Conservation (phyloP, 2,888 invertebrate species). For the Apamea epomidion region DNA sequence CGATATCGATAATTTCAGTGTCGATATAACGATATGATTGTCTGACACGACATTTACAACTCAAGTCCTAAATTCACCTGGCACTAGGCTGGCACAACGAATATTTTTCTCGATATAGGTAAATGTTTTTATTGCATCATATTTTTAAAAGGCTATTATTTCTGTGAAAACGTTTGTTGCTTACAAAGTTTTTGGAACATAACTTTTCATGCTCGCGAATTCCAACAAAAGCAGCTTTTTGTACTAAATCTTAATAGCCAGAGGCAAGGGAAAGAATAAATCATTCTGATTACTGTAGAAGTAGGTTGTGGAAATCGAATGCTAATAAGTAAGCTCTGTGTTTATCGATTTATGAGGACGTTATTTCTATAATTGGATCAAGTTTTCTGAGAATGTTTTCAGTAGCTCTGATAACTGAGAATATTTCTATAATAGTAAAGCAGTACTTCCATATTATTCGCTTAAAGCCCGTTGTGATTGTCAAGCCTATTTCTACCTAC, state of each 20-base stretch:
- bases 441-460: background rate
- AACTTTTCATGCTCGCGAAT: conserved; percentile 61
- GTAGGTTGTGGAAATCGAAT: conserved; percentile 38
- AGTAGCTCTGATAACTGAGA: background rate
- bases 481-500: background rate
- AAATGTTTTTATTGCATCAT: conserved; percentile 67
- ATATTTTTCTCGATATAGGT: conserved; percentile 64
- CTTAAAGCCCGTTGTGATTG: background rate
- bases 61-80: conserved; percentile 75
- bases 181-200: conserved; percentile 58
- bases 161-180: conserved; percentile 62
- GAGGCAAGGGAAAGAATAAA: conserved; percentile 44
- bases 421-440: background rate
- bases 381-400: conserved; percentile 17
- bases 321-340: conserved; percentile 26
- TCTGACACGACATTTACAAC: conserved; percentile 74
- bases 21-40: conserved; percentile 70
- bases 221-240: conserved; percentile 46
- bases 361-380: background rate
- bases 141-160: conserved; percentile 64
- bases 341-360: background rate
- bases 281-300: conserved; percentile 53
- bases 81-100: conserved; percentile 74
- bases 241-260: conserved; percentile 63
- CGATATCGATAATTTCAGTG: conserved; percentile 61